Base-by-base conservation (phyloP, 2,888 invertebrate species). In the Mythimna lalbum region DNA sequence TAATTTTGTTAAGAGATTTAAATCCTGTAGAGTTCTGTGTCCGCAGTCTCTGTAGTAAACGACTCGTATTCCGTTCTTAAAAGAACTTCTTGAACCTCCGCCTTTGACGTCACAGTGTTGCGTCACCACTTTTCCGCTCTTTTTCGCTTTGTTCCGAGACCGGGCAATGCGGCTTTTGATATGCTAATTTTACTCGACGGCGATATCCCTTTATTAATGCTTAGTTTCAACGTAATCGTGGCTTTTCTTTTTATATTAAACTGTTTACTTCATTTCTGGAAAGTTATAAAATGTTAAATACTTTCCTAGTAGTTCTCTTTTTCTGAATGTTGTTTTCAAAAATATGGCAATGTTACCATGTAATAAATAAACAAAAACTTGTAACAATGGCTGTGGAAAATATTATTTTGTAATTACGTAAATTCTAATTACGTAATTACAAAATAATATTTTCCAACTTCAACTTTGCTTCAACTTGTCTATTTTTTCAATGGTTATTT, bases 111-210 rank as follows among this genome's bases (percentile, higher is more conserved):
- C 73, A 71, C 56, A 62, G 47, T 21, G 43, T 43, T 43, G 17
- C 43, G 43, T 43, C 43, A 43, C 43, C 43, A 43, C 71, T 81
- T 75, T 62, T 21, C 53, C 31, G 49, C 72, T 39, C 66, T 77
- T 53, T 69, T 31, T 39, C 3, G 14, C 31, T 57, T 71, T 82
- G 66, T 72, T 31, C 53, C 39, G 4, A 69, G 65, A 69, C 36
- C 43, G 63, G 60, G 63, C 71, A 65, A 55, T 52, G 70, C 23
- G 73, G 76, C 73, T 78, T 84, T 84, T 80, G 81, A 82, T 72
- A 82, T 81, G 82, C 64, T 81, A 84, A 84, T 84, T 75, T 70
- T 61, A 47, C 71, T 65, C 17, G 49, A 4, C 52, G 12, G 23
- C 53, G 52, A 60, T 43, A 68, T 63, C 14, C 52, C 27, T 62